A percentile compares a stretch with the other conserved stretches of the same genome.
These are phyloP conservation scores for Dendropsophus ebraccatus DNA, from an alignment of 2,113 vertebrate species.

Conservation along the genomic window DNA sequence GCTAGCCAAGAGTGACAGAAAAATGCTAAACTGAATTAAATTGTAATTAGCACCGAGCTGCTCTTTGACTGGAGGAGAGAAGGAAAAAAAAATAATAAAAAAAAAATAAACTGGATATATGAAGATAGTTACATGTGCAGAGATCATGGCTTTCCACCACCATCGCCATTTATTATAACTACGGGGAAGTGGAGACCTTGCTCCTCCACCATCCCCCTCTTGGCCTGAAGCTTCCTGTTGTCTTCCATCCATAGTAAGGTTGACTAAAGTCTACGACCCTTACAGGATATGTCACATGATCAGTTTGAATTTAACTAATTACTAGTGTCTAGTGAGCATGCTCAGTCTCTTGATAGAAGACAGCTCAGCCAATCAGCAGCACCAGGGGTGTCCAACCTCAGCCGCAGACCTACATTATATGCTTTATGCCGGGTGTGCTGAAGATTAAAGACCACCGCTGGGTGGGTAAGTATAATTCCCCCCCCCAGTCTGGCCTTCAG, in stretches of 20 bases:
- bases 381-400: no score
- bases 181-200: neutral
- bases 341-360: no score
- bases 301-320: no score
- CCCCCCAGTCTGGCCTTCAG: no score
- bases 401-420: no score
- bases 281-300: no score
- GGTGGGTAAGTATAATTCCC: no score
- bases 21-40: slow-evolving; percentile 46
- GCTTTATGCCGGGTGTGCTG: no score
- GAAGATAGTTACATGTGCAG: neutral
- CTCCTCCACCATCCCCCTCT: neutral
- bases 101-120: slow-evolving; percentile 8
- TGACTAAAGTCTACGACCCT: neutral
- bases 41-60: slow-evolving; percentile 47
- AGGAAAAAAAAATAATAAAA: neutral
- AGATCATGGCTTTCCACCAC: neutral
- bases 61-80: slow-evolving; percentile 27
- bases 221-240: no score
- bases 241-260: neutral
- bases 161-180: neutral
- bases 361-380: no score
- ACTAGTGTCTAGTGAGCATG: no score
- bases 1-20: slow-evolving; percentile 29
- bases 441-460: no score